Percentiles rank a stretch among this genome's conserved stretches.
These are phyloP conservation scores for Tetramorium parvispinum DNA, from an alignment of 1,140 invertebrate genomes.

Conservation along the genomic window DNA sequence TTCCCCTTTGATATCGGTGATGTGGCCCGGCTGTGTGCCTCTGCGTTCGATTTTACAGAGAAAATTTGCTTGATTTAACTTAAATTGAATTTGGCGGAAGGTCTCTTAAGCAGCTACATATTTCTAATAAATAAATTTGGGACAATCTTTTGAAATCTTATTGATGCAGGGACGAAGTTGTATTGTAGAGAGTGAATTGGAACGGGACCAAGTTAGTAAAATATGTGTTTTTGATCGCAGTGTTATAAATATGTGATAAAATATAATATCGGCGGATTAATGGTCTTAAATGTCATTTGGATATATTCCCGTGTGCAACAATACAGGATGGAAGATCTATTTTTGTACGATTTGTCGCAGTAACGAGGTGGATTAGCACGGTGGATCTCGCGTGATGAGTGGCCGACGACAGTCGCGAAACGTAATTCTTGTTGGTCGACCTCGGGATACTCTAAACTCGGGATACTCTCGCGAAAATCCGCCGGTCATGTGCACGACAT, in stretches of 20 bases:
- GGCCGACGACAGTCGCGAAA: not conserved
- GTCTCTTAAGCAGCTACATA: not conserved
- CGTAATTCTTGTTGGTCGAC: constrained; percentile 50
- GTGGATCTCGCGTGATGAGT: constrained; percentile 12
- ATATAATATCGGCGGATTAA: not conserved
- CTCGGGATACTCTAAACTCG: not conserved
- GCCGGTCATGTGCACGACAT: not conserved
- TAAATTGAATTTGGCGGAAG: not conserved
- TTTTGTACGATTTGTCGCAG: not conserved
- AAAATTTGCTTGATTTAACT: constrained; percentile 17
- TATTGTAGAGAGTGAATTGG: not conserved
- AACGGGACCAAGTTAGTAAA: not conserved
- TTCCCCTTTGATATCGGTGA: constrained; percentile 8
- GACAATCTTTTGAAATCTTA: not conserved
- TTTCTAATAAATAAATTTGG: not conserved
- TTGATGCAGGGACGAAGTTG: not conserved
- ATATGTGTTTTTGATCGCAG: not conserved
- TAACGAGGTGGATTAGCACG: constrained; percentile 42
- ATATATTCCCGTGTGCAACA: not conserved
- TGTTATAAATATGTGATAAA: not conserved
- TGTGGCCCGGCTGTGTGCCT: not conserved
- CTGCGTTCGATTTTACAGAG: no score
- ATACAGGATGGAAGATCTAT: not conserved
- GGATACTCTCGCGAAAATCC: constrained; percentile 46
- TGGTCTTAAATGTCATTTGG: not conserved